Conservation (phyloP, 2,888 invertebrate genomes). For the Pollenia labialis region DNA sequence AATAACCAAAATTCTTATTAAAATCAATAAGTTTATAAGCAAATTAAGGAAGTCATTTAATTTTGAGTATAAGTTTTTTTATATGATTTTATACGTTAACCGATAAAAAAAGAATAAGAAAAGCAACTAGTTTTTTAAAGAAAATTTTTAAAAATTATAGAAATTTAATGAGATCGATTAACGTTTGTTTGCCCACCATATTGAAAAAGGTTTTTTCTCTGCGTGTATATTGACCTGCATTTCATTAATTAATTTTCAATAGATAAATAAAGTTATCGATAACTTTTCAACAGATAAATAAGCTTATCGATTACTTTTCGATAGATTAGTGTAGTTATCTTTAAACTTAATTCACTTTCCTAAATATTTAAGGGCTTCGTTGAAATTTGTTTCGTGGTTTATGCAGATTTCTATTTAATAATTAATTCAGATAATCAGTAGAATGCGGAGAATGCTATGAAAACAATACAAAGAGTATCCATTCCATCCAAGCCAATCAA, state of each 20-base stretch:
- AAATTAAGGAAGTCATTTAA: no score
- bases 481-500: constrained; percentile 4
- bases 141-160: no score
- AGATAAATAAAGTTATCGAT: neutral
- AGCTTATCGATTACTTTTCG: neutral
- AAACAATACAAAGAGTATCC: neutral
- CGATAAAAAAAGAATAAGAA: no score
- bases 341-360: neutral
- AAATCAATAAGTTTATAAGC: no score
- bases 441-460: neutral
- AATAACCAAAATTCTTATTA: no score
- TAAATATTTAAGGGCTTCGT: neutral
- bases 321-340: neutral
- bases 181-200: no score
- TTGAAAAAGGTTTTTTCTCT: no score
- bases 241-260: neutral
- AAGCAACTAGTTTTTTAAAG: no score
- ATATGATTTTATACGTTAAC: no score
- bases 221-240: no score
- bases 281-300: neutral
- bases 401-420: neutral
- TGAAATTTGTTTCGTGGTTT: neutral
- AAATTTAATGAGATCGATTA: no score
- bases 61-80: no score
- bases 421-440: neutral